phyloP scores from a whole-genome alignment of 2,797 vertebrate genomes.

The Lagocephalus sceleratus region DNA sequence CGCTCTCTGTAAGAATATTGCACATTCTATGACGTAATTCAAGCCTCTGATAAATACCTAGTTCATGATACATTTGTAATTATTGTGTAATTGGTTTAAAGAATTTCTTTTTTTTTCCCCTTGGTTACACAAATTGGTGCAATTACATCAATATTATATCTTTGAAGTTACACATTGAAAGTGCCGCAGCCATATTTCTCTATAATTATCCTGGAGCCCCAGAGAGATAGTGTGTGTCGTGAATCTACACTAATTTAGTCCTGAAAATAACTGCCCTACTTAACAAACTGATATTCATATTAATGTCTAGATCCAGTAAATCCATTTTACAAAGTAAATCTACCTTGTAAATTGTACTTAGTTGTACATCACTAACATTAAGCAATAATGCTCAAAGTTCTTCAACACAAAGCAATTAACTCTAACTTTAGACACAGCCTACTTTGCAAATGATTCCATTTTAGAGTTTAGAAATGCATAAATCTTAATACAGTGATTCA shows the following conservation, averaged over 20 bases:
- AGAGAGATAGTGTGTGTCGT: constrained; percentile 10
- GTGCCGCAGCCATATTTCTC: constrained; percentile 8
- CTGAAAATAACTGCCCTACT: not conserved
- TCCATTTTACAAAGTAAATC: too few species aligned
- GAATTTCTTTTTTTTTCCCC: not conserved
- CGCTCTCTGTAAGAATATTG: too few species aligned
- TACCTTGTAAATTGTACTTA: not conserved
- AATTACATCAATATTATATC: constrained; percentile 2
- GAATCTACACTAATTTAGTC: constrained; percentile 15
- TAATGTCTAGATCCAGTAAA: not conserved
- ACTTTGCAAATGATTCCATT: too few species aligned
- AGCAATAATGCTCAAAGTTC: too few species aligned
- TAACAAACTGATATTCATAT: constrained; percentile 1
- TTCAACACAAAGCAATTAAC: too few species aligned
- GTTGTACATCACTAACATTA: not conserved
- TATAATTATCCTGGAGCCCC: constrained; percentile 10
- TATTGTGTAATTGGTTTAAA: not conserved
- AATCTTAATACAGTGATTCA: too few species aligned
- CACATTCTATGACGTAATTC: too few species aligned
- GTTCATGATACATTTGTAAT: not conserved
- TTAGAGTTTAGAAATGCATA: too few species aligned
- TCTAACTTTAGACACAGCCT: too few species aligned
- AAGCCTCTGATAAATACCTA: not conserved
- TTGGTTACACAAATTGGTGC: constrained; percentile 3
- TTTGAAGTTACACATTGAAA: constrained; percentile 12